Conservation (phyloP, 2,888 invertebrate genomes). For the Drosophila fungiperda region DNA sequence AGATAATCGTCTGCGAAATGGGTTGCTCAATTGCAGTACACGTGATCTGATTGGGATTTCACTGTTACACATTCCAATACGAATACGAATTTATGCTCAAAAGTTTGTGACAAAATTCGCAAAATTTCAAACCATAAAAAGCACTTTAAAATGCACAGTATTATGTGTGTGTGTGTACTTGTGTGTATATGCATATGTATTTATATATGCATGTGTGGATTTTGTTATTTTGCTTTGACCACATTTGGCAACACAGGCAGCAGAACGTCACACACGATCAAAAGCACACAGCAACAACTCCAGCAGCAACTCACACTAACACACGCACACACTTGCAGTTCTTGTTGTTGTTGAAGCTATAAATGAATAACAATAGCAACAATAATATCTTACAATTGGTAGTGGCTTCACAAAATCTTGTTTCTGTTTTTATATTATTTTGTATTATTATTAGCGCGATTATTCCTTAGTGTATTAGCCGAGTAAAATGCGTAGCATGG, state of each 20-base stretch:
- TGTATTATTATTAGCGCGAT: slow-evolving; percentile 54
- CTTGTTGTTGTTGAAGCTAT: slow-evolving; percentile 48
- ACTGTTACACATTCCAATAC: slow-evolving; percentile 18
- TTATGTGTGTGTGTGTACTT: slow-evolving; percentile 7
- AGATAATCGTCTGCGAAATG: slow-evolving; percentile 30
- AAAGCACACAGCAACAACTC: slow-evolving; percentile 35
- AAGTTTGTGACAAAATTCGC: slow-evolving; percentile 41
- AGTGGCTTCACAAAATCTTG: slow-evolving; percentile 29
- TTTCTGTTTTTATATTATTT: slow-evolving; percentile 25
- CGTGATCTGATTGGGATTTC: slow-evolving; percentile 1
- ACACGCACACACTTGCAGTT: slow-evolving; percentile 56
- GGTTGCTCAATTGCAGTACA: slow-evolving; percentile 7
- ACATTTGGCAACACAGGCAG: slow-evolving; percentile 80
- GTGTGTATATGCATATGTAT: slow-evolving; percentile 35
- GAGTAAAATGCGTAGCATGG: slow-evolving; percentile 59
- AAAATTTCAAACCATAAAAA: slow-evolving; percentile 70
- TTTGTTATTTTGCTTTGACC: slow-evolving; percentile 78
- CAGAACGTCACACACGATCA: slow-evolving; percentile 55
- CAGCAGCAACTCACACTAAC: slow-evolving; percentile 41
- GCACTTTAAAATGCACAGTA: slow-evolving; percentile 67
- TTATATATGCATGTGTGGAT: slow-evolving; percentile 31
- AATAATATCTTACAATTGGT: slow-evolving; percentile 70
- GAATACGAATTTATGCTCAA: slow-evolving; percentile 29
- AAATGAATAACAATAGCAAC: slow-evolving; percentile 45
- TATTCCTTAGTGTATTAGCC: slow-evolving; percentile 34